phyloP scores from a whole-genome alignment of 2,888 invertebrate genomes.

The Tiphia femorata region DNA sequence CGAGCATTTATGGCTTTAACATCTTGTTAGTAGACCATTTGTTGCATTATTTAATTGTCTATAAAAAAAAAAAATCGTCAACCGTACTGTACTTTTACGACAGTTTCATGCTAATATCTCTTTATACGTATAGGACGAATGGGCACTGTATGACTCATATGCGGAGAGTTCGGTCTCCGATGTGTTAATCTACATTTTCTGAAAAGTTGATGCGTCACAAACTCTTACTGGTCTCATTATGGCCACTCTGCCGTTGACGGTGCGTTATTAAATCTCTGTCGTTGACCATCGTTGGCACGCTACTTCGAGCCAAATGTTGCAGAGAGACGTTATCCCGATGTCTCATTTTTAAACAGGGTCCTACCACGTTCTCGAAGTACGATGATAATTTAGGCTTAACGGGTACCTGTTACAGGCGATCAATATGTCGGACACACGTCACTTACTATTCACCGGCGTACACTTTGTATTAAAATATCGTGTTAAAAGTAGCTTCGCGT shows the following conservation, averaged over 20 bases:
- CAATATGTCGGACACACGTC: too few relatives aligned
- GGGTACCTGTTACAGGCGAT: background rate
- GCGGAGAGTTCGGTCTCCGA: background rate
- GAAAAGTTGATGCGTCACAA: too few relatives aligned
- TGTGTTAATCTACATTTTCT: background rate
- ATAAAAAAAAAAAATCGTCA: background rate
- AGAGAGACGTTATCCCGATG: constrained; percentile 15
- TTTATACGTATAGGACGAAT: background rate
- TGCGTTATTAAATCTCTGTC: background rate
- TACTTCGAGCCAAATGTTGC: constrained; percentile 14
- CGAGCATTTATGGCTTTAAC: too few relatives aligned
- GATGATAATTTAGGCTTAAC: constrained; percentile 10
- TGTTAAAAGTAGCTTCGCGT: background rate
- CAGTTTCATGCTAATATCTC: too few relatives aligned
- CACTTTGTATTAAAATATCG: background rate
- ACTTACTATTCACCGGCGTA: too few relatives aligned
- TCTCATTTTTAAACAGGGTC: constrained; percentile 36
- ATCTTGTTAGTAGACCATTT: too few relatives aligned
- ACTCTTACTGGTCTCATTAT: too few relatives aligned
- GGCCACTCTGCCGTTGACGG: background rate
- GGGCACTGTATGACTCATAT: background rate
- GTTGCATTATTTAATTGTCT: too few relatives aligned
- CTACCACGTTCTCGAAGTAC: constrained; percentile 24
- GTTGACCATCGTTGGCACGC: background rate
- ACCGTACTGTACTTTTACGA: too few relatives aligned